These are phyloP conservation scores for Pogonomyrmex barbatus DNA, from an alignment of 1,140 invertebrate species.

Conservation along the genomic window DNA sequence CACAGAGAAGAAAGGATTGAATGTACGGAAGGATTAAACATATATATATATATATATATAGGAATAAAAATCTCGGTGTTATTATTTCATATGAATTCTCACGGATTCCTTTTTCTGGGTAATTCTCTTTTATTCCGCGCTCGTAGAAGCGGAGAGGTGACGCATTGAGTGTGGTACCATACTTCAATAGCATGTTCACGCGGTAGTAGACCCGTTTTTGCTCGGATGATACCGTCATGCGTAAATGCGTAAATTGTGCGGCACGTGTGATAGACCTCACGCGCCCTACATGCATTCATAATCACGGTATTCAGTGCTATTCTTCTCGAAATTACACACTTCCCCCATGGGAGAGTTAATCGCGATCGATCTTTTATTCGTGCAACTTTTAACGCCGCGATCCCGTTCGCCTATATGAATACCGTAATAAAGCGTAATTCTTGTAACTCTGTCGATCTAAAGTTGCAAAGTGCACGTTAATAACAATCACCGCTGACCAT, in stretches of 20 bases:
- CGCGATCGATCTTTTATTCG: slow-evolving; percentile 61
- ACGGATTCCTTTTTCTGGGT: slow-evolving; percentile 7
- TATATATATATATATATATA: too few species aligned
- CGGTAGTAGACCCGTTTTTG: slow-evolving; percentile 52
- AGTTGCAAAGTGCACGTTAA: slow-evolving; percentile 31
- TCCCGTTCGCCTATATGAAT: slow-evolving; percentile 53
- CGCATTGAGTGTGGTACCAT: not conserved
- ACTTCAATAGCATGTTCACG: slow-evolving; percentile 32
- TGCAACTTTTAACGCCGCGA: slow-evolving; percentile 46
- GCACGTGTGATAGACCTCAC: slow-evolving; percentile 63
- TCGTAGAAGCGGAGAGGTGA: not conserved
- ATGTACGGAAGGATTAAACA: not conserved
- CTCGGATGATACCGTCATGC: slow-evolving; percentile 59
- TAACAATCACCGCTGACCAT: not conserved
- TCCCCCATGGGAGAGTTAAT: slow-evolving; percentile 52
- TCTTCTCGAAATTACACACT: slow-evolving; percentile 62
- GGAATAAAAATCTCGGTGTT: not conserved
- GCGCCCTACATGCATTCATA: slow-evolving; percentile 63
- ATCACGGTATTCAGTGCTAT: slow-evolving; percentile 61
- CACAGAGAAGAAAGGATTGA: not conserved
- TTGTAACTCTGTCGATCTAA: slow-evolving; percentile 8
- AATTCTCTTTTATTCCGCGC: not conserved
- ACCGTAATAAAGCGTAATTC: slow-evolving; percentile 5
- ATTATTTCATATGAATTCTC: not conserved
- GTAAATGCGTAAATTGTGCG: slow-evolving; percentile 66